phyloP scores from a whole-genome alignment of 2,888 invertebrate genomes.

The Drosophila yooni region DNA sequence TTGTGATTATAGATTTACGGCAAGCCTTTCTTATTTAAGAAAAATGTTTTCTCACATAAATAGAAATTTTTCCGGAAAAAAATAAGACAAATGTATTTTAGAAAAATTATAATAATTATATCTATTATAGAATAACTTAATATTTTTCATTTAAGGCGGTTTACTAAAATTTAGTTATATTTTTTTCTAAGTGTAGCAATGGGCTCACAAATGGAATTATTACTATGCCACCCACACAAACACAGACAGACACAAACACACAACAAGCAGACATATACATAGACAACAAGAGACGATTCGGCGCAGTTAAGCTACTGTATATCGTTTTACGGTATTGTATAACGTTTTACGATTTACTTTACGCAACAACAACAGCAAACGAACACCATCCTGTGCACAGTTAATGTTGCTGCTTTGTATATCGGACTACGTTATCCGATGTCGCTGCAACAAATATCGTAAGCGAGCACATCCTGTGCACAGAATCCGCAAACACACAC shows the following conservation, averaged over 20 bases:
- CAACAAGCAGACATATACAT: constrained; percentile 1
- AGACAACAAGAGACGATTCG: constrained; percentile 55
- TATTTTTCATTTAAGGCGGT: neutral
- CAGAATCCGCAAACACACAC: constrained; percentile 72
- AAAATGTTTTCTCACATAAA: too few species aligned
- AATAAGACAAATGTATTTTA: too few species aligned
- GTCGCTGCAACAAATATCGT: constrained; percentile 37
- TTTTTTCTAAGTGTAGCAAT: neutral
- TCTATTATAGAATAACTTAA: too few species aligned
- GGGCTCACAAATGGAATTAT: constrained; percentile 62
- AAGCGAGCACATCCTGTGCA: constrained; percentile 54
- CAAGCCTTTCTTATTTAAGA: too few species aligned
- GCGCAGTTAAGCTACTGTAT: constrained; percentile 55
- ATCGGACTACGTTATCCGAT: constrained; percentile 69
- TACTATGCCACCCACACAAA: constrained; percentile 57
- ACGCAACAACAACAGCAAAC: constrained; percentile 40
- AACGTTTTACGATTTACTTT: constrained; percentile 68
- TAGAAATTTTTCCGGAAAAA: too few species aligned
- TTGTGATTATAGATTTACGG: neutral
- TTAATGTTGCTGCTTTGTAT: constrained; percentile 25
- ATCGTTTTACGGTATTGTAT: constrained; percentile 21
- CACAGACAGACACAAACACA: constrained; percentile 18
- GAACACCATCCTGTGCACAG: constrained; percentile 62
- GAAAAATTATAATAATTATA: neutral
- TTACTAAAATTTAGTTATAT: neutral